phyloP scores from a whole-genome alignment of 2,797 vertebrate species.

The Hylomyscus alleni region DNA sequence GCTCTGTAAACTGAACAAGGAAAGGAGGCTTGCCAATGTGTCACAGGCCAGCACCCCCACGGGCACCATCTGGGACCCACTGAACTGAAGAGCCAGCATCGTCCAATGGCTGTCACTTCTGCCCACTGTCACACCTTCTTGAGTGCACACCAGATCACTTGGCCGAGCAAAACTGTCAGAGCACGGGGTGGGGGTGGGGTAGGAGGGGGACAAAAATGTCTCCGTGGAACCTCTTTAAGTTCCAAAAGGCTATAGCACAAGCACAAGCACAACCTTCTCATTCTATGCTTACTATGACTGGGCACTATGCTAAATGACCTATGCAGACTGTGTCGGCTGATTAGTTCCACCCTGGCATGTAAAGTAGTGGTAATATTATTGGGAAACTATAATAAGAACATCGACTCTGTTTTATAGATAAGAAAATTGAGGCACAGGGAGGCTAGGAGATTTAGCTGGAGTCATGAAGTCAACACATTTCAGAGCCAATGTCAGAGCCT shows the following conservation, averaged over 20 bases:
- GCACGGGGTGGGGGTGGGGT: background rate
- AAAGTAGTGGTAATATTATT: background rate
- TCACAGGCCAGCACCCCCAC: conserved; percentile 85
- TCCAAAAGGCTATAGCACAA: background rate
- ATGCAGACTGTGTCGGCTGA: no score
- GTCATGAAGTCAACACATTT: background rate
- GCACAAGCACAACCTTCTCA: background rate
- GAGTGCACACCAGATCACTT: background rate
- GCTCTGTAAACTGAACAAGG: conserved; percentile 86
- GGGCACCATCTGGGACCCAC: conserved; percentile 88
- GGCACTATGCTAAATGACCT: background rate
- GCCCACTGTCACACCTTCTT: background rate
- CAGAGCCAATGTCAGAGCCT: background rate
- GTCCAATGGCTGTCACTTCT: conserved; percentile 42
- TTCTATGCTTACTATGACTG: background rate
- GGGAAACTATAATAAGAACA: background rate
- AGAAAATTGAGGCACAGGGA: conserved; percentile 21
- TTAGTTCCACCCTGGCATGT: no score
- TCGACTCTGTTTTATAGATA: background rate
- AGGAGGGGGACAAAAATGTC: background rate
- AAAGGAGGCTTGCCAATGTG: conserved; percentile 85
- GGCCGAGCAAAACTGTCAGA: background rate
- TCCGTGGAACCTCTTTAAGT: background rate
- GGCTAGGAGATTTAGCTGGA: background rate
- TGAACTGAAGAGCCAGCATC: conserved; percentile 1